Conservation (phyloP, 2,888 invertebrate genomes). For the Trichogramma evanescens region DNA sequence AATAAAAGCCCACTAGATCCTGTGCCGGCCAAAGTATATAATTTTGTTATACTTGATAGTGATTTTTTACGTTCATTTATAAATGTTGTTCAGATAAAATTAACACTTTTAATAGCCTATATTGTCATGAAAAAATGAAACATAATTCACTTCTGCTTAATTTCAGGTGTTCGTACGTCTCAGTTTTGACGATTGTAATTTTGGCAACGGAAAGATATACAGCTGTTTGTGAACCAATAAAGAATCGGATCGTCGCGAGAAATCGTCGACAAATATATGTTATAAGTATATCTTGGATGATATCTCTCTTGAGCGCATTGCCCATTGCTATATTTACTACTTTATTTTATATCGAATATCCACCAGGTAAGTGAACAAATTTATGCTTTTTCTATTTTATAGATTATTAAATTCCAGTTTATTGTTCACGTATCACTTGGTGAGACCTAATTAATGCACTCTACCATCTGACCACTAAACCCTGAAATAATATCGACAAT, state of each 20-base stretch:
- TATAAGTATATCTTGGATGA: slow-evolving; percentile 69
- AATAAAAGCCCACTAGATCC: no score
- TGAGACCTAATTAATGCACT: no score
- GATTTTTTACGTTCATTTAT: no score
- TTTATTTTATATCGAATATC: slow-evolving; percentile 69
- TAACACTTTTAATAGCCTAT: not conserved
- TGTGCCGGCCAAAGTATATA: no score
- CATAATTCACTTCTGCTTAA: slow-evolving; percentile 4
- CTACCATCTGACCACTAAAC: not conserved
- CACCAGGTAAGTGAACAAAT: slow-evolving; percentile 52
- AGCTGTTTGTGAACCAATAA: slow-evolving; percentile 84
- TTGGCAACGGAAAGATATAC: slow-evolving; percentile 87
- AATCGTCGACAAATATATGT: slow-evolving; percentile 74
- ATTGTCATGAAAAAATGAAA: slow-evolving; percentile 1
- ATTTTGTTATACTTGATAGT: no score
- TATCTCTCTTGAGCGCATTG: slow-evolving; percentile 67
- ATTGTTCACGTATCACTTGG: no score
- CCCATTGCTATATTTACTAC: slow-evolving; percentile 72
- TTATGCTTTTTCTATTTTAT: not conserved
- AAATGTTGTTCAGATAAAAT: no score
- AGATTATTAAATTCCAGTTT: not conserved
- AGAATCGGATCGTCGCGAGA: slow-evolving; percentile 75
- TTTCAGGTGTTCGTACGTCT: slow-evolving; percentile 79
- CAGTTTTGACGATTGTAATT: slow-evolving; percentile 84
- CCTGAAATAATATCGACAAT: no score